Base-by-base conservation (phyloP, 2,113 vertebrate species). In the Bubo bubo region DNA sequence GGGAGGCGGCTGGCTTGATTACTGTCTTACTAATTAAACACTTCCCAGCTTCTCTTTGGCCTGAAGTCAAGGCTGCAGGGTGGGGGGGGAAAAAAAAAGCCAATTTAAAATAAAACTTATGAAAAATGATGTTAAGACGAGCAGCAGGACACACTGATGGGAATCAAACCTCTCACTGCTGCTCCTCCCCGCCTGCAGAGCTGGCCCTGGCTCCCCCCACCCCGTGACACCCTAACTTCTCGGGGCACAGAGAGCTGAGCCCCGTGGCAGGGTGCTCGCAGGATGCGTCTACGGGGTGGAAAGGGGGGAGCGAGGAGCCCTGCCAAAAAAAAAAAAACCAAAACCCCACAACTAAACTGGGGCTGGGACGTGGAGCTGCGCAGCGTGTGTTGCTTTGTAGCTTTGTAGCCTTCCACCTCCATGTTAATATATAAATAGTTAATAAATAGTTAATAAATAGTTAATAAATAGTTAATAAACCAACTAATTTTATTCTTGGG, bases 351-450 rank as follows among this genome's bases (percentile, higher is more conserved):
- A 9, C 17, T 30, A 12, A 70, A 60, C 0, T 30, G 32, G n/a
- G 77, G 41, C 59, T 63, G 55, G 28, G 43, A 53, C 19, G 11
- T 1, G 15, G 39, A 66, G 34, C 43, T 63, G 58, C 23, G 5
- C 28, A 14, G 59, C 41, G 26, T 4, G 0, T 0, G 13, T 32
- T 20, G 45, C 26, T 35, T 2, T 20, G 43, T 43, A 26, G 47
- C 37, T 35, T 2, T 20, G 43, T 43, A 26, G 47, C 37, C 68
- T 66, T 70, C 55, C 30, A 37, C 45, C 30, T 35, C 45, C 20
- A 30, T 53, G 22, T 21, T 67, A 79, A 95, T 20, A 84, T 43
- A 17, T 43, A 43, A 79, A 43, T 5, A 30, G 4, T 52, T 66
- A 79, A 37, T 52, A 52, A 71, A 35, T 5, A 45, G 26, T 23